Evolutionary conservation across 1,140 invertebrate species (phyloP).

Genomic region (Ctenoplectra terminalis): DNA sequence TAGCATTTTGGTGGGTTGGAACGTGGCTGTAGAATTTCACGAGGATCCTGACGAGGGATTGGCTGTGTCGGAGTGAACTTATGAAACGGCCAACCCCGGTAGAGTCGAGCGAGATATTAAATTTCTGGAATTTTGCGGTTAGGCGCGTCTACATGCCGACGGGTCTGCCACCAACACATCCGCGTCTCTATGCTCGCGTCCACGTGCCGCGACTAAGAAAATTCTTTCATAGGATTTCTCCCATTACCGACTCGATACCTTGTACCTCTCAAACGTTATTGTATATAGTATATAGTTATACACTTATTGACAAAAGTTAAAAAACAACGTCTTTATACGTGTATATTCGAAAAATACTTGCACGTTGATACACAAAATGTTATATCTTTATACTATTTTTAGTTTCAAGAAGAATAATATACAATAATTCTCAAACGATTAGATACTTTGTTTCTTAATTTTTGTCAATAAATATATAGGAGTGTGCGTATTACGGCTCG

Average conservation of each 20-base stretch:
- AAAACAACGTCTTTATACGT: too few relatives aligned
- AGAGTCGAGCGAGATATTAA: constrained; percentile 80
- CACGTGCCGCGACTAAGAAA: constrained; percentile 44
- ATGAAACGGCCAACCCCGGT: constrained; percentile 76
- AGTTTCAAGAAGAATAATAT: too few relatives aligned
- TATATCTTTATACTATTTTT: too few relatives aligned
- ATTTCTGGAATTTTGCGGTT: constrained; percentile 83
- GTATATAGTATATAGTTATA: too few relatives aligned
- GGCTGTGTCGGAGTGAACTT: constrained; percentile 76
- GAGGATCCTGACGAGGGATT: constrained; percentile 70
- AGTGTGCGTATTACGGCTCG: neutral
- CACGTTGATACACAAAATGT: too few relatives aligned
- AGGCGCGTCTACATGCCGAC: constrained; percentile 73
- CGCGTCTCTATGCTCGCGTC: constrained; percentile 12
- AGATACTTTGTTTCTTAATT: too few relatives aligned
- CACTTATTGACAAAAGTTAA: too few relatives aligned
- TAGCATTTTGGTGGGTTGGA: constrained; percentile 55
- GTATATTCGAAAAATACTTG: too few relatives aligned
- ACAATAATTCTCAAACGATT: too few relatives aligned
- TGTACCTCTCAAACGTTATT: too few relatives aligned
- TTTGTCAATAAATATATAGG: too few relatives aligned
- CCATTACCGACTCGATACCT: constrained; percentile 32
- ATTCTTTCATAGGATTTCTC: constrained; percentile 38
- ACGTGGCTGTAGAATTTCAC: constrained; percentile 63
- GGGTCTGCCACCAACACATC: constrained; percentile 48